Evolutionary conservation across 2,888 invertebrate genomes (phyloP), one percentile per base, ranked within the genome.

Genomic region (Brassicogethes aeneus): DNA sequence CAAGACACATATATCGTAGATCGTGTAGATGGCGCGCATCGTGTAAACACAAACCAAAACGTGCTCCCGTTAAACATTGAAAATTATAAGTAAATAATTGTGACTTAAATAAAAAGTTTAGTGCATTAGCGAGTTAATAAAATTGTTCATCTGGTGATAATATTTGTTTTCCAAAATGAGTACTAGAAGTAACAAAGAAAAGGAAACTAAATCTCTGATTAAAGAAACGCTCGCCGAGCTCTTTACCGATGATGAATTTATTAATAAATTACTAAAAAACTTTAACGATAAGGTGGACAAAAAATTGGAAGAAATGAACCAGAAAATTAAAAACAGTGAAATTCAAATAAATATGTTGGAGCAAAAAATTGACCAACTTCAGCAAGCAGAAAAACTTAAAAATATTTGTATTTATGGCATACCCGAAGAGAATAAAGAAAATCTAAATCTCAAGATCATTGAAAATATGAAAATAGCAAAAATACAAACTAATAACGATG

Each of bases 131-230:
- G 5, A 23, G 23, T 7, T 23, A 23, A 23, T 7, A 23, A 23
- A 23, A 23, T 23, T 23, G 23, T 23, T 5, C 5, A 23, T 23
- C 23, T 23, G 23, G 23, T 23, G 23, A 23, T 23, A 23, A 23
- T 23, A 23, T 23, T 23, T 23, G 5, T n/a, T n/a, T 23, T 23
- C 23, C 10, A 23, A 23, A 23, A 23, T 23, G 23, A 23, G 7
- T 23, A 23, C 23, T 23, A 23, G 23, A 23, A 23, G 23, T 23
- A 23, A 23, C 23, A 23, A 23, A 23, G 23, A 23, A 23, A 23
- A 23, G 23, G 23, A 23, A 23, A 23, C 23, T 23, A 23, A 23
- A 23, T 23, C 23, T 23, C 23, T 23, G 7, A 23, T 23, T 23
- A 23, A 23, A 23, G 23, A 23, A 23, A 23, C 23, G 23, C 23